phyloP scores from a whole-genome alignment of 1,140 invertebrate species.

The Brachionus paranguensis region DNA sequence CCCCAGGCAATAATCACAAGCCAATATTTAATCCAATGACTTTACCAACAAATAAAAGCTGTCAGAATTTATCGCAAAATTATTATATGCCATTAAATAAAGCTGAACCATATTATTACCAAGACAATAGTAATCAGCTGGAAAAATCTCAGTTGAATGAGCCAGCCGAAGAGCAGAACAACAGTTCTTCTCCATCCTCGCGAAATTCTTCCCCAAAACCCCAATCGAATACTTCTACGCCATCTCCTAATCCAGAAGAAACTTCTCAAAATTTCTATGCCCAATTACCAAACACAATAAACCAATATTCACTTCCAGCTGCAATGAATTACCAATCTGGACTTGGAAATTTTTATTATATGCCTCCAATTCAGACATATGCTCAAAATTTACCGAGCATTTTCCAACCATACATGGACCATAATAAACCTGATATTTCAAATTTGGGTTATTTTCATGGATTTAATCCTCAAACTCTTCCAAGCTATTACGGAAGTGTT shows the following conservation, averaged over 20 bases:
- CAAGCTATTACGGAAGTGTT: constrained; percentile 1
- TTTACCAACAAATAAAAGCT: neutral
- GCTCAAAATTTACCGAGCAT: constrained; percentile 14
- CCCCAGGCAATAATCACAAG: neutral
- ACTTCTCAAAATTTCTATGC: neutral
- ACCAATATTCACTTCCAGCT: neutral
- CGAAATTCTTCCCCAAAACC: constrained; percentile 4
- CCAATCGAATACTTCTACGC: neutral
- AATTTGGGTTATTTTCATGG: neutral
- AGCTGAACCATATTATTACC: neutral
- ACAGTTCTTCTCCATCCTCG: neutral
- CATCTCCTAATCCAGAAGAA: neutral
- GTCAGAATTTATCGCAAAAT: neutral
- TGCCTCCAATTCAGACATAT: neutral
- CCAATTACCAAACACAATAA: neutral
- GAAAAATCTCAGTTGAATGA: neutral
- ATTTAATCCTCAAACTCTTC: constrained; percentile 6
- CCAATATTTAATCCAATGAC: neutral
- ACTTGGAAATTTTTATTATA: neutral
- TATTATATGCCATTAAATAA: neutral
- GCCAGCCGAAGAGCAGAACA: neutral
- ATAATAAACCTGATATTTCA: neutral
- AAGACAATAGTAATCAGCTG: neutral
- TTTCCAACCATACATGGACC: constrained; percentile 2
- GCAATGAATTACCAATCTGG: neutral